Percentiles rank a stretch among this genome's conserved stretches.
phyloP scores from a whole-genome alignment of 2,888 invertebrate genomes.

The Crematogaster levior region DNA sequence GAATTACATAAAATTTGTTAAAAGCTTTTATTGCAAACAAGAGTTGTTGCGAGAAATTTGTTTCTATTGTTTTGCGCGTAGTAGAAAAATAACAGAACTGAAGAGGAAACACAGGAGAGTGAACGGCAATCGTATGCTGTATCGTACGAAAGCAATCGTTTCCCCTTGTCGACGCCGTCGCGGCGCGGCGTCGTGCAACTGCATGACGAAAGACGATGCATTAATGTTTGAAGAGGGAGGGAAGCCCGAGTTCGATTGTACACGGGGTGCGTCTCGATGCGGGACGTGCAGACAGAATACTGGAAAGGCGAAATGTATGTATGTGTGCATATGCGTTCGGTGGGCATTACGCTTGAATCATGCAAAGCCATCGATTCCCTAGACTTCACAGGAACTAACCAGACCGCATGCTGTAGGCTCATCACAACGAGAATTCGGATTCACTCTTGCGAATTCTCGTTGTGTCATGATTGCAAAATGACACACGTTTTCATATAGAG shows the following conservation, averaged over 20 bases:
- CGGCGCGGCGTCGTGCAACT: constrained; percentile 15
- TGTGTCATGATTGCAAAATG: background rate
- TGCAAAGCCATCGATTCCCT: constrained; percentile 80
- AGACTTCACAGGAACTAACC: constrained; percentile 32
- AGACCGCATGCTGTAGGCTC: background rate
- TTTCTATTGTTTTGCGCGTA: background rate
- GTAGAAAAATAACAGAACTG: background rate
- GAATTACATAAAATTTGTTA: background rate
- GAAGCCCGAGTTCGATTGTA: constrained; percentile 7
- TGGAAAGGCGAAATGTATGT: constrained; percentile 15
- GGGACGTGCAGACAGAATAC: constrained; percentile 15
- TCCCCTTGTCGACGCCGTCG: constrained; percentile 26
- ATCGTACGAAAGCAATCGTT: constrained; percentile 31
- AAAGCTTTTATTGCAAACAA: background rate
- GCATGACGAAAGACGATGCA: constrained; percentile 30
- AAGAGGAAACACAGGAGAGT: background rate
- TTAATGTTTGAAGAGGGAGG: constrained; percentile 58
- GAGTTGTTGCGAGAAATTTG: background rate
- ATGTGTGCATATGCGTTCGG: background rate
- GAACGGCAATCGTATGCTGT: constrained; percentile 1
- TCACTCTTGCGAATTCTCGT: background rate
- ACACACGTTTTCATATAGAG: background rate
- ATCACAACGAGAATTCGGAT: no score
- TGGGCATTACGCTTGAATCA: constrained; percentile 75
- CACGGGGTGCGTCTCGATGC: constrained; percentile 13